phyloP scores from a whole-genome alignment of 2,888 invertebrate species.

The Agrochola lota region DNA sequence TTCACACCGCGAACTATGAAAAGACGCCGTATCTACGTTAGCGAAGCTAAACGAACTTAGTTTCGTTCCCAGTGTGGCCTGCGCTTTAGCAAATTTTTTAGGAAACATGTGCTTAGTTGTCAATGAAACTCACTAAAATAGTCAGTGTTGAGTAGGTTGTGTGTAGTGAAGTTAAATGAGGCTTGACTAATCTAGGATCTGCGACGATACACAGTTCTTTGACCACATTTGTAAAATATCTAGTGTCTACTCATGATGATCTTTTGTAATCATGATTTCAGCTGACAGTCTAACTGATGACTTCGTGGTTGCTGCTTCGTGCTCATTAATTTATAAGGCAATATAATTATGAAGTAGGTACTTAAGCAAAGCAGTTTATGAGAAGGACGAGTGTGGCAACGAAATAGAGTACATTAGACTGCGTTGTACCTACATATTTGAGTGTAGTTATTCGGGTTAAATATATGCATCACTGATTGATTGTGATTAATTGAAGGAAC shows the following conservation, averaged over 20 bases:
- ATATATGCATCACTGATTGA: background rate
- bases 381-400: conserved; percentile 26
- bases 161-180: background rate
- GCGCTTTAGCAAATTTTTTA: background rate
- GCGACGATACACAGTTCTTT: conserved; percentile 3
- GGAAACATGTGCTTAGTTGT: background rate
- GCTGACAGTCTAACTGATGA: conserved; percentile 31
- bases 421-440: background rate
- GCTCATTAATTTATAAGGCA: conserved; percentile 1
- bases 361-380: background rate
- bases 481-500: background rate
- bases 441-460: background rate
- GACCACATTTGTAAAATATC: background rate
- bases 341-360: background rate
- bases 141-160: background rate
- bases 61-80: too few species aligned
- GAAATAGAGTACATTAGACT: background rate
- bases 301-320: conserved; percentile 6
- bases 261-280: conserved; percentile 23
- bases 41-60: too few species aligned
- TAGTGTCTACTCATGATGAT: conserved; percentile 17
- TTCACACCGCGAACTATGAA: too few species aligned
- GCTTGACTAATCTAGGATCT: conserved; percentile 5
- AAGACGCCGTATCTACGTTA: too few species aligned
- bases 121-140: background rate